Conservation (phyloP, 2,888 invertebrate genomes). For the Merodon equestris region DNA sequence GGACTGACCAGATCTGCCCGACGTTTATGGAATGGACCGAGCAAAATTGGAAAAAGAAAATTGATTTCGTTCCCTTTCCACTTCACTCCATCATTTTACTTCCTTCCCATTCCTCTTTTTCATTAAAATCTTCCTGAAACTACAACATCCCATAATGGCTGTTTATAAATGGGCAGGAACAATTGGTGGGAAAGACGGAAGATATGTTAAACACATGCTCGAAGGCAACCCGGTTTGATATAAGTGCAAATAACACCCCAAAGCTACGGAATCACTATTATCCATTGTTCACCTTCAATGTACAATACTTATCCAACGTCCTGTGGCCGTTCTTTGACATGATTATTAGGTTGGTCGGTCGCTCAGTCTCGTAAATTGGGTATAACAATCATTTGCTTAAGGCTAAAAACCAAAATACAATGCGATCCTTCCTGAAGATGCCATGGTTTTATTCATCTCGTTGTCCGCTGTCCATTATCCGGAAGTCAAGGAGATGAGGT, state of each 20-base stretch:
- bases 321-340: conserved; percentile 19
- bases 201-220: conserved; percentile 44
- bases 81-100: conserved; percentile 17
- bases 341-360: conserved; percentile 9
- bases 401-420: conserved; percentile 52
- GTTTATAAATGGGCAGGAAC: too few relatives aligned
- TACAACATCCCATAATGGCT: neutral
- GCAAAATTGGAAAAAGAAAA: conserved; percentile 40
- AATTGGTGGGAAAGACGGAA: too few relatives aligned
- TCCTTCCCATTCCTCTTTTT: conserved; percentile 3
- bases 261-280: conserved; percentile 45
- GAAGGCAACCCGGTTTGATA: conserved; percentile 42
- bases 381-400: conserved; percentile 58
- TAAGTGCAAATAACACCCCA: conserved; percentile 64
- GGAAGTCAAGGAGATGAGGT: conserved; percentile 17
- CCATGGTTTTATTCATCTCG: too few relatives aligned
- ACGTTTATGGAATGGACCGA: neutral
- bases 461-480: conserved; percentile 37
- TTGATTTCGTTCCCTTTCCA: conserved; percentile 36
- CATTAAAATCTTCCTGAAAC: conserved; percentile 21
- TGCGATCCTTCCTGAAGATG: conserved; percentile 1
- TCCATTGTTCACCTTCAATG: conserved; percentile 52
- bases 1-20: too few relatives aligned
- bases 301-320: conserved; percentile 34
- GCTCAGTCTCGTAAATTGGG: conserved; percentile 40